Conservation (phyloP, 2,113 vertebrate species). For the Charadrius vociferus region DNA sequence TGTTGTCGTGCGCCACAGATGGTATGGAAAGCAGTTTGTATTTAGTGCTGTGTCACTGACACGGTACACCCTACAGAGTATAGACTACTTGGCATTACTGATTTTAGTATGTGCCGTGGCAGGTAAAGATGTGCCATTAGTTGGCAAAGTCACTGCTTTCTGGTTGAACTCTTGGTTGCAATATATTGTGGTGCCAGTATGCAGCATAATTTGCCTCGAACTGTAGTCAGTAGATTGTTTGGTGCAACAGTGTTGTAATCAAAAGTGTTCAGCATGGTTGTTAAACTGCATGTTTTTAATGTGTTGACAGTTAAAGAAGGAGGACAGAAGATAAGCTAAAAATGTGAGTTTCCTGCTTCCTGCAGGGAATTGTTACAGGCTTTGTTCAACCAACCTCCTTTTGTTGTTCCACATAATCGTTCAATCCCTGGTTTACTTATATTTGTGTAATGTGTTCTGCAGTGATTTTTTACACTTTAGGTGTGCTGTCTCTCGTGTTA, state of each 20-base stretch:
- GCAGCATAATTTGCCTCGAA: background rate
- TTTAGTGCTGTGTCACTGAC: background rate
- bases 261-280: constrained; percentile 60
- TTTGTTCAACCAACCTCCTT: constrained; percentile 53
- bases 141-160: constrained; percentile 4
- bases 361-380: constrained; percentile 63
- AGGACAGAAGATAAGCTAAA: constrained; percentile 75
- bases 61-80: background rate
- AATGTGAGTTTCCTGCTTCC: constrained; percentile 74
- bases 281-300: constrained; percentile 78
- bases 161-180: background rate
- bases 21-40: background rate
- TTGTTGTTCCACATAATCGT: background rate
- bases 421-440: constrained; percentile 13
- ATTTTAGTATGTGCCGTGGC: background rate
- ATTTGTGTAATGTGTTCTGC: constrained; percentile 29
- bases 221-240: background rate
- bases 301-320: constrained; percentile 79
- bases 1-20: constrained; percentile 24
- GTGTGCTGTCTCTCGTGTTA: constrained; percentile 12
- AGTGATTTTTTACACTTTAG: background rate
- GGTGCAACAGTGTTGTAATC: background rate
- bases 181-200: background rate
- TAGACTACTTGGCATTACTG: background rate
- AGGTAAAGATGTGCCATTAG: background rate